Evolutionary conservation across 2,888 invertebrate species (phyloP).

Genomic region (Sinodicranocentrus sp.): DNA sequence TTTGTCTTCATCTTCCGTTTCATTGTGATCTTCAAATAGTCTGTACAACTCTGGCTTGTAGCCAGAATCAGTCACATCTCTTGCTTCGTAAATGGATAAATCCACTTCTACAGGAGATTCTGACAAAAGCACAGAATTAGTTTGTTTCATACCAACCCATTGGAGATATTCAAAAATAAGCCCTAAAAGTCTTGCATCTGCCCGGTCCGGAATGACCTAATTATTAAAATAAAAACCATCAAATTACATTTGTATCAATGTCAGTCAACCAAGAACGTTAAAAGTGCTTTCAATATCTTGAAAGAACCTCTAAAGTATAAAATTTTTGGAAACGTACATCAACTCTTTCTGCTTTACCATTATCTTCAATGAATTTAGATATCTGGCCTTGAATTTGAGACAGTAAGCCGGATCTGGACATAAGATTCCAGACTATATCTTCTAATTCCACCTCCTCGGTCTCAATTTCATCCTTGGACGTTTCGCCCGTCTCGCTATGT

Average conservation of each 20-base stretch:
- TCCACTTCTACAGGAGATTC: conserved; percentile 72
- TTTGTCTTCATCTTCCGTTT: conserved; percentile 38
- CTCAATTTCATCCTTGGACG: conserved; percentile 53
- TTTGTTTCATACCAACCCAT: conserved; percentile 75
- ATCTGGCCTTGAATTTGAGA: conserved; percentile 72
- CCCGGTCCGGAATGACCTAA: conserved; percentile 65
- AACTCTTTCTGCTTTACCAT: conserved; percentile 61
- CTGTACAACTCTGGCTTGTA: conserved; percentile 52
- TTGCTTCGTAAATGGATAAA: conserved; percentile 36
- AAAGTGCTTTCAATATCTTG: not conserved
- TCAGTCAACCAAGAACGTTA: not conserved
- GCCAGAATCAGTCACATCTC: conserved; percentile 18
- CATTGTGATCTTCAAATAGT: conserved; percentile 43
- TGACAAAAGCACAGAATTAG: conserved; percentile 68
- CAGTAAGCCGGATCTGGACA: conserved; percentile 72
- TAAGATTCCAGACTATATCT: conserved; percentile 71
- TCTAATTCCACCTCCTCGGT: conserved; percentile 70
- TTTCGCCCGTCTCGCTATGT: conserved; percentile 60
- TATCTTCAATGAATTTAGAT: conserved; percentile 72
- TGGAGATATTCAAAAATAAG: conserved; percentile 74
- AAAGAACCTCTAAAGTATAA: too few relatives aligned
- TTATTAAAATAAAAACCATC: conserved; percentile 12
- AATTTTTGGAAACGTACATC: conserved; percentile 49
- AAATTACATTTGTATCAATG: not conserved
- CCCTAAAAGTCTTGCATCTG: conserved; percentile 62